phyloP scores from a whole-genome alignment of 2,888 invertebrate genomes.

The Hofmannophila pseudospretella region DNA sequence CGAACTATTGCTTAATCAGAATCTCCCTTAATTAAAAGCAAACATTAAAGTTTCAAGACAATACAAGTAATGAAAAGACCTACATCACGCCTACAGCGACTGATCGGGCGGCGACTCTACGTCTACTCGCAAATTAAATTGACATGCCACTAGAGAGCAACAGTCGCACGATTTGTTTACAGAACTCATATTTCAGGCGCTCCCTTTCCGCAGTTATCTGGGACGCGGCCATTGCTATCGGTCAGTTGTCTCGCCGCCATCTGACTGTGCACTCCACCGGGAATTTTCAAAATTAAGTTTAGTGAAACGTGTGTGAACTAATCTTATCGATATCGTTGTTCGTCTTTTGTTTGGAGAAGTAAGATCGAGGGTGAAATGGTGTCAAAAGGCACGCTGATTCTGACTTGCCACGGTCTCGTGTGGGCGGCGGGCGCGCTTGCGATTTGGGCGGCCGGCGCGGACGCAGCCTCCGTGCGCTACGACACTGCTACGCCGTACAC shows the following conservation, averaged over 20 bases:
- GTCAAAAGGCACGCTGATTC: slow-evolving; percentile 37
- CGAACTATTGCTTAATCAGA: no score
- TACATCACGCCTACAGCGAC: no score
- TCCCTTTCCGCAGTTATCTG: slow-evolving; percentile 59
- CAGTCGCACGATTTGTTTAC: slow-evolving; percentile 54
- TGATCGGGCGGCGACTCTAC: not conserved
- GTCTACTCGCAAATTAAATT: slow-evolving; percentile 53
- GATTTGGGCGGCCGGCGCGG: slow-evolving; percentile 54
- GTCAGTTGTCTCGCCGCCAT: slow-evolving; percentile 49
- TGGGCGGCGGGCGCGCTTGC: slow-evolving; percentile 47
- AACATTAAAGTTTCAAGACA: no score
- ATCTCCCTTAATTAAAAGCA: no score
- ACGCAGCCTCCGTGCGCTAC: slow-evolving; percentile 45
- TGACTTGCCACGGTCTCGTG: slow-evolving; percentile 52
- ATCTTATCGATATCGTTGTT: no score
- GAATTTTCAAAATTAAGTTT: slow-evolving; percentile 12
- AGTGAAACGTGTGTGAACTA: slow-evolving; percentile 17
- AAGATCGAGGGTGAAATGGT: slow-evolving; percentile 32
- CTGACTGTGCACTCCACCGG: slow-evolving; percentile 34
- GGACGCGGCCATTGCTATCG: slow-evolving; percentile 37
- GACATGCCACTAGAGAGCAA: slow-evolving; percentile 46
- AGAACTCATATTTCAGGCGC: slow-evolving; percentile 53
- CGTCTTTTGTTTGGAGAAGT: not conserved
- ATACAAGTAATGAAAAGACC: no score
- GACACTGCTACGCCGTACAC: slow-evolving; percentile 65